Conservation (phyloP, 2,113 vertebrate species). For the Toxostoma redivivum region DNA sequence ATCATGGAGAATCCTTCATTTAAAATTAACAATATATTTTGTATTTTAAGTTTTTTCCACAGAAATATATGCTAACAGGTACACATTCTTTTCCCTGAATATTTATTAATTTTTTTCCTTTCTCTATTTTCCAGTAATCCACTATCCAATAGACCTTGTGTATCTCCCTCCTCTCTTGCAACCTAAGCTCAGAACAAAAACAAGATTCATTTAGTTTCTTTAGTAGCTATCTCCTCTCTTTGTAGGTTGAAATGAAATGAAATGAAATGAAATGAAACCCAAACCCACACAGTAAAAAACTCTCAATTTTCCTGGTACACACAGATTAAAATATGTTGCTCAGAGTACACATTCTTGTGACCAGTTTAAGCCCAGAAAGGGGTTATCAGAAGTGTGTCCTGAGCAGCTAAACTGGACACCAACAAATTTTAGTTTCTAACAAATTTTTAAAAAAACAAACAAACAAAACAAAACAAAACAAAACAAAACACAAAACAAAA, state of each 20-base stretch:
- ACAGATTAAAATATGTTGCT: background rate
- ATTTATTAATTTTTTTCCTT: background rate
- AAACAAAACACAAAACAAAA: background rate
- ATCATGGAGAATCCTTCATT: background rate
- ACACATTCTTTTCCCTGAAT: background rate
- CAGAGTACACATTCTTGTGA: background rate
- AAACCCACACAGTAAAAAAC: background rate
- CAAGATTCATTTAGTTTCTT: background rate
- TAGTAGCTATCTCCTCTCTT: background rate
- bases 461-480: background rate
- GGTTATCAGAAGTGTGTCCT: background rate
- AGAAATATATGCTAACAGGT: background rate
- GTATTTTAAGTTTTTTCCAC: background rate
- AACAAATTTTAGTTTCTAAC: background rate
- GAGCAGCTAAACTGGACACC: background rate
- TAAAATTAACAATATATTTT: background rate
- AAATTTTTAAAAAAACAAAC: background rate
- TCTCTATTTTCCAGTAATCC: background rate
- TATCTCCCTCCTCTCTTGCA: background rate
- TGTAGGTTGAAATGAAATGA: background rate
- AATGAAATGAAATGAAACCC: background rate
- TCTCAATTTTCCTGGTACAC: background rate
- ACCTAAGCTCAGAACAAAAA: background rate
- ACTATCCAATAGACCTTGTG: fast-evolving
- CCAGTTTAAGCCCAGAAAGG: background rate